Evolutionary conservation across 2,797 vertebrate genomes (phyloP).

Genomic region (Fistularia tabacaria): DNA sequence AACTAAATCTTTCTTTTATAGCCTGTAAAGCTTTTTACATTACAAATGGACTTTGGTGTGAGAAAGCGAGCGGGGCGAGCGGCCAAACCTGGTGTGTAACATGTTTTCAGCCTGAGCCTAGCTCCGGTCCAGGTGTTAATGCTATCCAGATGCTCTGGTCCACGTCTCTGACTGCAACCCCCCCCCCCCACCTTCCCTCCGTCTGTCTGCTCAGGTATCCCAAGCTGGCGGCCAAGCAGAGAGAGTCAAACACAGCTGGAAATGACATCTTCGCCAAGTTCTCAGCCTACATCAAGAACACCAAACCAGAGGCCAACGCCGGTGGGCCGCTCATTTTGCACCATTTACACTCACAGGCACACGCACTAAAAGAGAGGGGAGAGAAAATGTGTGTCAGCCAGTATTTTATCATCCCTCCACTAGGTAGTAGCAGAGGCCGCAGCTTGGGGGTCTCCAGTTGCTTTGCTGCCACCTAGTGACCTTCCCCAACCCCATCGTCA

Average conservation of each 20-base stretch:
- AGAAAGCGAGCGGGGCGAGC: slow-evolving; percentile 33
- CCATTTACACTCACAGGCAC: slow-evolving; percentile 17
- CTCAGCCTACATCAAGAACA: slow-evolving; percentile 97
- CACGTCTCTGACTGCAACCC: slow-evolving; percentile 34
- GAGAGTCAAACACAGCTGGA: slow-evolving; percentile 91
- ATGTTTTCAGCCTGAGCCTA: slow-evolving; percentile 46
- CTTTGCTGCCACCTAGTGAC: slow-evolving; percentile 54
- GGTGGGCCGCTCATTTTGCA: slow-evolving; percentile 76
- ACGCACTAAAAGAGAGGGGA: slow-evolving; percentile 6
- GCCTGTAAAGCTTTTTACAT: slow-evolving; percentile 62
- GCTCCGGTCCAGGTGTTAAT: slow-evolving; percentile 65
- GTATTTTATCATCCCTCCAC: slow-evolving; percentile 34
- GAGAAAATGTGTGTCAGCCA: background rate
- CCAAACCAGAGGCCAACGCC: slow-evolving; percentile 85
- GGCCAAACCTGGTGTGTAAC: slow-evolving; percentile 50
- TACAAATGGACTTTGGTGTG: slow-evolving; percentile 52
- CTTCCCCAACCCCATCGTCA: too few relatives aligned
- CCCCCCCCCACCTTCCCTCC: too few relatives aligned
- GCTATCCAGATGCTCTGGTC: slow-evolving; percentile 58
- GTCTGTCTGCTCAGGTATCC: slow-evolving; percentile 83
- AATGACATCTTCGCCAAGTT: slow-evolving; percentile 98
- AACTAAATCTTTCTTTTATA: slow-evolving; percentile 59
- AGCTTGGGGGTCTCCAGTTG: background rate
- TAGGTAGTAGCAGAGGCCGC: slow-evolving; percentile 62
- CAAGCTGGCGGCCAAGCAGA: slow-evolving; percentile 87